These are phyloP conservation scores for Amblyjoppa fuscipennis DNA, from an alignment of 2,888 invertebrate species.

Conservation along the genomic window DNA sequence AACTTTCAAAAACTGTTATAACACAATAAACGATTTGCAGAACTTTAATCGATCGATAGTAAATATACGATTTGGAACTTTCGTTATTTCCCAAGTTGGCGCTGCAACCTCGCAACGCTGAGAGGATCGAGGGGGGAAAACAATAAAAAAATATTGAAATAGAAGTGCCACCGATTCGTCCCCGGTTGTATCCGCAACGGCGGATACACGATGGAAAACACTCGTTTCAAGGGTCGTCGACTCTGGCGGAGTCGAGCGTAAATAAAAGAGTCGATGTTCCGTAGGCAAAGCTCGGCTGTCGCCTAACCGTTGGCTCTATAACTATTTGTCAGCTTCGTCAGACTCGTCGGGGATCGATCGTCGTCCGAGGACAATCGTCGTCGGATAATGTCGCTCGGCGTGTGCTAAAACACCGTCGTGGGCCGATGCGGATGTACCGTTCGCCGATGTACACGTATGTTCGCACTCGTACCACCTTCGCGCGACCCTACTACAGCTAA, in stretches of 20 bases:
- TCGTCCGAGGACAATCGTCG: conserved; percentile 55
- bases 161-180: conserved; percentile 5
- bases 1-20: too few relatives aligned
- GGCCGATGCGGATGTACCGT: conserved; percentile 25
- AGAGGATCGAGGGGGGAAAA: neutral
- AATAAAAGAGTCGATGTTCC: conserved; percentile 39
- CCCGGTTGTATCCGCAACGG: conserved; percentile 37
- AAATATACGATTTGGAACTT: neutral
- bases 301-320: conserved; percentile 19
- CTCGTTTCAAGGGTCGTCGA: conserved; percentile 57
- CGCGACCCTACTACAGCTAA: neutral
- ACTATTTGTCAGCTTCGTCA: conserved; percentile 56
- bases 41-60: too few relatives aligned
- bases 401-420: conserved; percentile 43
- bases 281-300: neutral
- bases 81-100: neutral
- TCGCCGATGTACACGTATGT: neutral
- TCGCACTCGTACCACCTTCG: neutral
- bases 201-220: conserved; percentile 27
- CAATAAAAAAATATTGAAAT: neutral
- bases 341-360: conserved; percentile 56
- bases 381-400: conserved; percentile 16
- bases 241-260: conserved; percentile 11
- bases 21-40: too few relatives aligned
- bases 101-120: neutral